These are phyloP conservation scores for Delphinapterus leucas DNA, from an alignment of 2,113 vertebrate species.

Conservation along the genomic window DNA sequence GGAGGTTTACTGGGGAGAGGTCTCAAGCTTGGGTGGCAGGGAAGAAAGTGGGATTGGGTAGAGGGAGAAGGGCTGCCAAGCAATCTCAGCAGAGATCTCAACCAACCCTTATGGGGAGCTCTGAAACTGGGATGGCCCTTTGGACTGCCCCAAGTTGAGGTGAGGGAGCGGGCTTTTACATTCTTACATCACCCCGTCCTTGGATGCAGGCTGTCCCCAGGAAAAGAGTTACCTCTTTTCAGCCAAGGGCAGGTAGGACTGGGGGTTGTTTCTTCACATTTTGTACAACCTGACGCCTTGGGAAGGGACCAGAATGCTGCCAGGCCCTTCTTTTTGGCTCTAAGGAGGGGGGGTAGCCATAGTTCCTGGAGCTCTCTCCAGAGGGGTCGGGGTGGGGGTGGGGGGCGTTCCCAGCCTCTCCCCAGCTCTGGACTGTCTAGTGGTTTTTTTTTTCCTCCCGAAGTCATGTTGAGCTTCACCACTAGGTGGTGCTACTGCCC, in stretches of 20 bases:
- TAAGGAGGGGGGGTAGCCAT: neutral
- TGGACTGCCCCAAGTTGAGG: neutral
- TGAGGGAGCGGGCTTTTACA: neutral
- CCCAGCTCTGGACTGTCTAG: neutral
- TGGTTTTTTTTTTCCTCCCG: neutral
- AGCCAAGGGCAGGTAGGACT: neutral
- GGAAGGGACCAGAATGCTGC: neutral
- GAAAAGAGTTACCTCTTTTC: neutral
- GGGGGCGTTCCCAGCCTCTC: neutral
- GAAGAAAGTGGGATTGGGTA: neutral
- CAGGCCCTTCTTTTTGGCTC: neutral
- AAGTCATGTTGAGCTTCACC: neutral
- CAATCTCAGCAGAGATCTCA: neutral
- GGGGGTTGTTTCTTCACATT: neutral
- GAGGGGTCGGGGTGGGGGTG: no score
- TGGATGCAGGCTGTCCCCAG: neutral
- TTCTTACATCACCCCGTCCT: neutral
- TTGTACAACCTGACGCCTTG: neutral
- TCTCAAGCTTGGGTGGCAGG: neutral
- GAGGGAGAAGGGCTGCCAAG: neutral
- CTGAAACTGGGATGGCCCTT: neutral
- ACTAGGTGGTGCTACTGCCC: conserved; percentile 53
- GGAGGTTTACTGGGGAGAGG: neutral
- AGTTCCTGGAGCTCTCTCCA: neutral
- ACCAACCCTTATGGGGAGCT: accelerated